Conservation (phyloP, 2,888 invertebrate species). For the Zygogramma bicolorata region DNA sequence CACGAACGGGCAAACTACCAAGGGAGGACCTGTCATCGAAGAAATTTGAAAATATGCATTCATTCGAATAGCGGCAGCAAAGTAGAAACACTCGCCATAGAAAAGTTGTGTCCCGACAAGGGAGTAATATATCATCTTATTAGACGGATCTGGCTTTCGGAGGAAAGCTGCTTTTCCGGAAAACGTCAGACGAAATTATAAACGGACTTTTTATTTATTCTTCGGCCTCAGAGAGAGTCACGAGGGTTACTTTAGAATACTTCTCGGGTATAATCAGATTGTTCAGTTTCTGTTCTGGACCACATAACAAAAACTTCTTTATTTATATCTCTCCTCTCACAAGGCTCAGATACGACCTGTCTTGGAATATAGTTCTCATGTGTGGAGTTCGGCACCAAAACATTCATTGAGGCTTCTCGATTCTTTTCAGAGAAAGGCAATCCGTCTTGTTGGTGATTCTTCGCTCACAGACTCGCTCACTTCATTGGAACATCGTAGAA, state of each 20-base stretch:
- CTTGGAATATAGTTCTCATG: too few species aligned
- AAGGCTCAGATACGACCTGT: too few species aligned
- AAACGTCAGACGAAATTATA: neutral
- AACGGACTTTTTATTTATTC: neutral
- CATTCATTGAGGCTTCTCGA: too few species aligned
- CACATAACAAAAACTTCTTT: too few species aligned
- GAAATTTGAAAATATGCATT: conserved; percentile 42
- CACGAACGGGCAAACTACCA: neutral
- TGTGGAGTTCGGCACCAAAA: too few species aligned
- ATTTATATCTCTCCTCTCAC: too few species aligned
- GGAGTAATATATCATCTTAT: conserved; percentile 40
- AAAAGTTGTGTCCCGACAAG: conserved; percentile 29
- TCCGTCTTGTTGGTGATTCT: too few species aligned
- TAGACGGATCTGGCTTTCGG: conserved; percentile 14
- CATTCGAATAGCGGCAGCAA: conserved; percentile 34
- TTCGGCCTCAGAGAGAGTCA: neutral
- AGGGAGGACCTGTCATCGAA: conserved; percentile 34
- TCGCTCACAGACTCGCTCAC: too few species aligned
- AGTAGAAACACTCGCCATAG: conserved; percentile 14
- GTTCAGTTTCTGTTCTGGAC: too few species aligned
- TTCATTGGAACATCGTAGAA: too few species aligned
- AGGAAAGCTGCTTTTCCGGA: neutral
- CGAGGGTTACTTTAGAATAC: neutral
- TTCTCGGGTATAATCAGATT: too few species aligned
- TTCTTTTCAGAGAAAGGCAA: too few species aligned